A percentile compares a stretch with the other conserved stretches of the same genome.
Evolutionary conservation across 1,140 invertebrate genomes (phyloP).

Genomic region (Odontomachus brunneus): DNA sequence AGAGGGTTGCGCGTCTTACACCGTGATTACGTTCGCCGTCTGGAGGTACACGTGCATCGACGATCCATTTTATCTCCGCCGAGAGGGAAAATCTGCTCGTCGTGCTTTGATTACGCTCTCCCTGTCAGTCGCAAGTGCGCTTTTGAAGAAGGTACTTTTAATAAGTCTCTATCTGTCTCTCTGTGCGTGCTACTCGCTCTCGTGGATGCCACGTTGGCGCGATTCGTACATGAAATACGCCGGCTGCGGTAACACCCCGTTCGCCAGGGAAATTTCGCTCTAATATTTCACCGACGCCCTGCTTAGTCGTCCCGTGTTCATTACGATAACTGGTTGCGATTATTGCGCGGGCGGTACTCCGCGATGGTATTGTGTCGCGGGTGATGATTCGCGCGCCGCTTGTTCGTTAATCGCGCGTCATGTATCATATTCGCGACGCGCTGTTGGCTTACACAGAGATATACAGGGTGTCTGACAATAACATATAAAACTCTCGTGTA

Average conservation of each 20-base stretch:
- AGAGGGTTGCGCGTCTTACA: neutral
- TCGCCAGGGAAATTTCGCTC: conserved; percentile 14
- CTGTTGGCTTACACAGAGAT: neutral
- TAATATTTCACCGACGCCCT: neutral
- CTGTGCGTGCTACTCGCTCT: neutral
- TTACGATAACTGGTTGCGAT: conserved; percentile 5
- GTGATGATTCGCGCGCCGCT: neutral
- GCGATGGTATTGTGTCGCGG: neutral
- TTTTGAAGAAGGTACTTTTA: conserved; percentile 57
- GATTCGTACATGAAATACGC: conserved; percentile 21
- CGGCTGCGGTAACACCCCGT: neutral
- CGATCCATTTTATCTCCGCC: conserved; percentile 17
- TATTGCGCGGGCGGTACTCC: neutral
- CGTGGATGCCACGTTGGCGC: neutral
- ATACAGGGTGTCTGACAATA: no score
- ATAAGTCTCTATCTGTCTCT: conserved; percentile 9
- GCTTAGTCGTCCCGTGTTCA: neutral
- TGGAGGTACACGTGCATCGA: neutral
- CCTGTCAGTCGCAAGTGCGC: conserved; percentile 44
- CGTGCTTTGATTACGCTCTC: conserved; percentile 39
- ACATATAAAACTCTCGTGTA: no score
- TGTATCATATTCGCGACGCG: neutral
- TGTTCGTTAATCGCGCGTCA: neutral
- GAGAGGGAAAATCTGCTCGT: conserved; percentile 3
- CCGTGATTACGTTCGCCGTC: neutral